phyloP scores from a whole-genome alignment of 2,888 invertebrate species.

The Schizotus pectinicornis region DNA sequence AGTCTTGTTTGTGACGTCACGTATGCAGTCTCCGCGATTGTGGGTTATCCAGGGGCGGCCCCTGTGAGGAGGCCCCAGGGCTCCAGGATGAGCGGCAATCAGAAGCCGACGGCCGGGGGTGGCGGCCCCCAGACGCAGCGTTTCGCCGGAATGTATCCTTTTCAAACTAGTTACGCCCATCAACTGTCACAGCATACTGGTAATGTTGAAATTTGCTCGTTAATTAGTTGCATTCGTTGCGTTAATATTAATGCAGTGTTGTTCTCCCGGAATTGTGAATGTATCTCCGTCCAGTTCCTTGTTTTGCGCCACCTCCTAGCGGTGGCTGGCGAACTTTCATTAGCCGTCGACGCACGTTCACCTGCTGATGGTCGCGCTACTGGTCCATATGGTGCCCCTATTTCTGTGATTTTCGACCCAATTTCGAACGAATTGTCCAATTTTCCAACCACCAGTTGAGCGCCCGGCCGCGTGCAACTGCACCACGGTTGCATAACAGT shows the following conservation, averaged over 20 bases:
- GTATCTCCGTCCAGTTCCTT: slow-evolving; percentile 18
- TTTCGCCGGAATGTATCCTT: slow-evolving; percentile 68
- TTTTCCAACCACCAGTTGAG: no score
- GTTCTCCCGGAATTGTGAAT: slow-evolving; percentile 18
- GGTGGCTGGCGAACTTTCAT: slow-evolving; percentile 49
- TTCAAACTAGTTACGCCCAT: slow-evolving; percentile 55
- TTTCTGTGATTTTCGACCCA: neutral
- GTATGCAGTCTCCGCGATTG: slow-evolving; percentile 55
- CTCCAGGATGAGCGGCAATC: slow-evolving; percentile 69
- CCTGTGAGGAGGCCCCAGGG: slow-evolving; percentile 66
- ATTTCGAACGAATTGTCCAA: no score
- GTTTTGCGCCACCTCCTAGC: slow-evolving; percentile 4
- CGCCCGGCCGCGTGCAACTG: neutral
- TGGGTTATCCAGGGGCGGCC: slow-evolving; percentile 63
- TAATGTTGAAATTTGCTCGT: slow-evolving; percentile 32
- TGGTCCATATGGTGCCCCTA: slow-evolving; percentile 46
- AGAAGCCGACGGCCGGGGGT: slow-evolving; percentile 69
- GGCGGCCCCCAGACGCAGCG: slow-evolving; percentile 62
- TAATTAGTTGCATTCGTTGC: slow-evolving; percentile 28
- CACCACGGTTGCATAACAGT: no score
- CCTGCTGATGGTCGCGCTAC: slow-evolving; percentile 44
- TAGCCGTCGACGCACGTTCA: slow-evolving; percentile 50
- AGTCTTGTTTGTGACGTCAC: slow-evolving; percentile 51
- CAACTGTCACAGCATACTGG: slow-evolving; percentile 46
- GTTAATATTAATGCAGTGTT: slow-evolving; percentile 5